Evolutionary conservation across 1,140 invertebrate genomes (phyloP).

Genomic region (Bombus balteatus): DNA sequence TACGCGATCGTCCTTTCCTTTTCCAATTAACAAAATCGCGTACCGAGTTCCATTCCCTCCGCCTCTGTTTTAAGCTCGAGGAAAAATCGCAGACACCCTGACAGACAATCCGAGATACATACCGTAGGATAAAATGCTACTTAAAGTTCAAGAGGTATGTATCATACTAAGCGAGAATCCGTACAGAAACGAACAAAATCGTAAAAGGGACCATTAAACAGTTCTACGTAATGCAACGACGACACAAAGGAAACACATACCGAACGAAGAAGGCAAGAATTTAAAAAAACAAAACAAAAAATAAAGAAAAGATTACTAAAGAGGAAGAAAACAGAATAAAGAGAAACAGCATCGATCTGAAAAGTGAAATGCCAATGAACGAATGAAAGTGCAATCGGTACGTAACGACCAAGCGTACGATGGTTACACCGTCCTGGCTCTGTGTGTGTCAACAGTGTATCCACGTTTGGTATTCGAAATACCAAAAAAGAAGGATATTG

Average conservation of each 20-base stretch:
- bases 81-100: conserved; percentile 6
- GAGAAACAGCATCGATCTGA: neutral
- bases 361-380: neutral
- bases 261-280: neutral
- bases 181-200: neutral
- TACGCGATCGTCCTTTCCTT: neutral
- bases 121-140: conserved; percentile 2
- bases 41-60: neutral
- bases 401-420: neutral
- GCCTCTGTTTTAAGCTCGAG: conserved; percentile 6
- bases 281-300: rapidly evolving
- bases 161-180: neutral
- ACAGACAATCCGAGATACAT: neutral
- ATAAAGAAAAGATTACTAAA: neutral
- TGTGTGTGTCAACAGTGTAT: neutral
- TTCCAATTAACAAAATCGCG: neutral
- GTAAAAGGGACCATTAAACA: neutral
- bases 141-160: neutral
- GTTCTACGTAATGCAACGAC: neutral
- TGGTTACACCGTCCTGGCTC: conserved; percentile 1
- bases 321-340: neutral
- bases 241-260: neutral
- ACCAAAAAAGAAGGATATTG: neutral
- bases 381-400: neutral
- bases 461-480: neutral